Percentiles rank a stretch among this genome's conserved stretches.
phyloP scores from a whole-genome alignment of 1,140 invertebrate genomes.

The Sarcophaga peregrina region DNA sequence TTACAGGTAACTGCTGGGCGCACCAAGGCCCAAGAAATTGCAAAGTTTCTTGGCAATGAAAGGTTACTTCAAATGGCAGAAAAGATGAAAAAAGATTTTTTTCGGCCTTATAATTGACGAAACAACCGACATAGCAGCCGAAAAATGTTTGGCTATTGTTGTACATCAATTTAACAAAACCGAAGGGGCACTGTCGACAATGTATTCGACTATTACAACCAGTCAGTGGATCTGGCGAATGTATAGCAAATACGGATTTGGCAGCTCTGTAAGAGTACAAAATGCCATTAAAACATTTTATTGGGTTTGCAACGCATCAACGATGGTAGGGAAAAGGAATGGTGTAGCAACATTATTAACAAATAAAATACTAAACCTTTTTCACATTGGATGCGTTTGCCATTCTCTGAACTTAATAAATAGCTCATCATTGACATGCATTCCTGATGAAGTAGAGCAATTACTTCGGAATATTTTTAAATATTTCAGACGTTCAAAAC shows the following conservation, averaged over 20 bases:
- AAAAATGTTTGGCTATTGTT: constrained; percentile 26
- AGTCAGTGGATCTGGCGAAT: constrained; percentile 6
- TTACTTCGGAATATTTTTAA: too few species aligned
- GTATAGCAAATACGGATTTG: too few species aligned
- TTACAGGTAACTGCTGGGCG: constrained; percentile 1
- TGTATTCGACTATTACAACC: background rate
- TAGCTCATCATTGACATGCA: background rate
- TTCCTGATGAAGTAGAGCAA: constrained; percentile 15
- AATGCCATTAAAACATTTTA: constrained; percentile 15
- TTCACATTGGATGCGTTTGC: constrained; percentile 31
- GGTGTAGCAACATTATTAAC: constrained; percentile 8
- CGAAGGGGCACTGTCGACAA: background rate
- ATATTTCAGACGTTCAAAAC: constrained; percentile 4
- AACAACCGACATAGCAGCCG: constrained; percentile 19
- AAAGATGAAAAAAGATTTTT: constrained; percentile 9
- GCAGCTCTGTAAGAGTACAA: background rate
- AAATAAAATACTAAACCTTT: constrained; percentile 16
- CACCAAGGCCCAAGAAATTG: background rate
- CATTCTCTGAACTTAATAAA: constrained; percentile 23
- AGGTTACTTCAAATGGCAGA: background rate
- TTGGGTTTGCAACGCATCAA: constrained; percentile 13
- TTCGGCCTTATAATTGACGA: constrained; percentile 11
- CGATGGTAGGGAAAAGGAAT: constrained; percentile 14
- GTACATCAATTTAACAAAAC: background rate
- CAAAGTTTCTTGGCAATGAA: background rate